phyloP scores from a whole-genome alignment of 1,140 invertebrate genomes.

The Ceratosolen solmsi region DNA sequence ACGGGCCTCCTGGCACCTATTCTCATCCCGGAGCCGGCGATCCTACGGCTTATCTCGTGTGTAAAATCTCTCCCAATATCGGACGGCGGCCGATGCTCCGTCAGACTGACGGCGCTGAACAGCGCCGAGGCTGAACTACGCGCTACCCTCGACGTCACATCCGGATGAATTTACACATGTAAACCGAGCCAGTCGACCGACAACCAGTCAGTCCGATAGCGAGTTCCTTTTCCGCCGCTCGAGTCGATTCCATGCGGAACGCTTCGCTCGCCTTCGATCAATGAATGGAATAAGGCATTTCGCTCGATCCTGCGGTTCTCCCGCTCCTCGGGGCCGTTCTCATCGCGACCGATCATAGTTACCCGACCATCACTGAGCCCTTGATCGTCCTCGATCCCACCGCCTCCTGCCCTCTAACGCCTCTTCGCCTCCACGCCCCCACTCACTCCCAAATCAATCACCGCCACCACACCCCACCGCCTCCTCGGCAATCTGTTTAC shows the following conservation, averaged over 20 bases:
- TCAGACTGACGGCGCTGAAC: conserved; percentile 68
- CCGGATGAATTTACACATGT: conserved; percentile 72
- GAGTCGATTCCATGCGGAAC: conserved; percentile 57
- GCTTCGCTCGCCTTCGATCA: conserved; percentile 41
- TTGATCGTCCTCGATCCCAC: too few relatives aligned
- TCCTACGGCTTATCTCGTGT: neutral
- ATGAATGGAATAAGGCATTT: too few relatives aligned
- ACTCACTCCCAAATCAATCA: neutral
- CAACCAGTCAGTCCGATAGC: conserved; percentile 58
- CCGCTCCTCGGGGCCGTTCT: too few relatives aligned
- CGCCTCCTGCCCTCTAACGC: too few relatives aligned
- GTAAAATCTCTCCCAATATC: conserved; percentile 24
- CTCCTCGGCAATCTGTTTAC: too few relatives aligned
- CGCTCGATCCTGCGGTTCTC: too few relatives aligned
- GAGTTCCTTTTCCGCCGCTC: conserved; percentile 65
- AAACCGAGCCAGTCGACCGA: conserved; percentile 63
- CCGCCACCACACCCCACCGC: conserved; percentile 14
- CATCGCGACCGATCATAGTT: too few relatives aligned
- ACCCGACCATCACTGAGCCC: too few relatives aligned
- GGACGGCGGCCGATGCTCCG: neutral
- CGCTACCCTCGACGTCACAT: conserved; percentile 66
- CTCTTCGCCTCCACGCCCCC: neutral
- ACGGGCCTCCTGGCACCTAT: neutral
- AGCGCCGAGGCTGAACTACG: conserved; percentile 59
- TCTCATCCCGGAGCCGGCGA: neutral